Conservation (phyloP, 2,888 invertebrate genomes). For the Loripinus fragilis region DNA sequence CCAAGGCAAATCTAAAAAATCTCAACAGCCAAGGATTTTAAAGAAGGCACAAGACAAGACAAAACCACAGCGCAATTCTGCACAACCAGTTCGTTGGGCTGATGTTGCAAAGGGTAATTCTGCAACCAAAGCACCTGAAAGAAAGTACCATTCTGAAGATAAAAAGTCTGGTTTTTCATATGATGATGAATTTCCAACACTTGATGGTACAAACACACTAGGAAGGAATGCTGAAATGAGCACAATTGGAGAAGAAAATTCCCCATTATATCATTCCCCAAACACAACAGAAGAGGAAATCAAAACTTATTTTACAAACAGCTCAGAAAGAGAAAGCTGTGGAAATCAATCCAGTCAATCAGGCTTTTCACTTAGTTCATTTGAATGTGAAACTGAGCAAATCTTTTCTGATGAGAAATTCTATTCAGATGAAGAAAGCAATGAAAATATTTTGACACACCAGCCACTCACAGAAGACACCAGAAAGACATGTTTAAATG, state of each 20-base stretch:
- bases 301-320: neutral
- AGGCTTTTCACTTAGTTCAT: neutral
- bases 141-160: neutral
- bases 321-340: neutral
- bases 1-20: neutral
- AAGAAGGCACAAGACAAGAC: neutral
- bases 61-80: neutral
- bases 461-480: neutral
- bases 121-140: neutral
- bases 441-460: neutral
- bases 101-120: constrained; percentile 55
- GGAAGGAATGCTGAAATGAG: neutral
- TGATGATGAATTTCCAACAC: constrained; percentile 48
- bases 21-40: neutral
- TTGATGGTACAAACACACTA: neutral
- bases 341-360: neutral
- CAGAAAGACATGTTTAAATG: neutral
- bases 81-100: constrained; percentile 47
- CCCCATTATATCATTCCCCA: too few species aligned
- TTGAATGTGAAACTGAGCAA: neutral
- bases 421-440: neutral
- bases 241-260: too few species aligned
- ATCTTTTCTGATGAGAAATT: neutral
- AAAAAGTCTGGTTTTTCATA: constrained; percentile 10
- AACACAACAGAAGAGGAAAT: neutral